Percentiles rank a stretch among this genome's conserved stretches.
Evolutionary conservation across 1,140 invertebrate genomes (phyloP).

Genomic region (Lamellibrachia luymesi): DNA sequence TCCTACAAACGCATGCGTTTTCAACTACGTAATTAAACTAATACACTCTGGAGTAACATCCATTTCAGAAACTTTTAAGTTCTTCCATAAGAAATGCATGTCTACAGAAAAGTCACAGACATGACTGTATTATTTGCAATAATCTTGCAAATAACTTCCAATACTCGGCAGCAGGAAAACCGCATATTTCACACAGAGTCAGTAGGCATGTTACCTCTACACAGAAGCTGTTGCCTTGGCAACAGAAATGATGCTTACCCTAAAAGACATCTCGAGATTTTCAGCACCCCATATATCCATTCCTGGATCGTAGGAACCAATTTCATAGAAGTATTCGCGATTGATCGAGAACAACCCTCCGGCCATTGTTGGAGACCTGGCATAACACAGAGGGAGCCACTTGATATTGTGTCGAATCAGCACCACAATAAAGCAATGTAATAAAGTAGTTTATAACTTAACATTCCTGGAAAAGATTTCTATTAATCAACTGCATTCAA

Average conservation of each 20-base stretch:
- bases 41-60: neutral
- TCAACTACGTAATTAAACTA: neutral
- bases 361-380: constrained; percentile 94
- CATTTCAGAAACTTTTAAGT: neutral
- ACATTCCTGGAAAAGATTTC: too few species aligned
- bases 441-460: too few species aligned
- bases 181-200: neutral
- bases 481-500: too few species aligned
- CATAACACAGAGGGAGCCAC: constrained; percentile 11
- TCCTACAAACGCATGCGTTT: neutral
- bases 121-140: constrained; percentile 1
- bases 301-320: constrained; percentile 95
- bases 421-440: too few species aligned
- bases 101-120: neutral
- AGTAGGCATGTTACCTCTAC: neutral
- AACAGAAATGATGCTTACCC: constrained; percentile 64
- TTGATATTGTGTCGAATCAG: neutral
- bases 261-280: constrained; percentile 98
- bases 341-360: constrained; percentile 97
- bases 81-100: constrained; percentile 7
- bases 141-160: constrained; percentile 5
- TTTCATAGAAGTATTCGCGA: constrained; percentile 82
- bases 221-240: neutral
- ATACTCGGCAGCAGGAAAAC: neutral
- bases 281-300: constrained; percentile 99